Conservation (phyloP, 2,113 vertebrate genomes). For the Ictalurus punctatus region DNA sequence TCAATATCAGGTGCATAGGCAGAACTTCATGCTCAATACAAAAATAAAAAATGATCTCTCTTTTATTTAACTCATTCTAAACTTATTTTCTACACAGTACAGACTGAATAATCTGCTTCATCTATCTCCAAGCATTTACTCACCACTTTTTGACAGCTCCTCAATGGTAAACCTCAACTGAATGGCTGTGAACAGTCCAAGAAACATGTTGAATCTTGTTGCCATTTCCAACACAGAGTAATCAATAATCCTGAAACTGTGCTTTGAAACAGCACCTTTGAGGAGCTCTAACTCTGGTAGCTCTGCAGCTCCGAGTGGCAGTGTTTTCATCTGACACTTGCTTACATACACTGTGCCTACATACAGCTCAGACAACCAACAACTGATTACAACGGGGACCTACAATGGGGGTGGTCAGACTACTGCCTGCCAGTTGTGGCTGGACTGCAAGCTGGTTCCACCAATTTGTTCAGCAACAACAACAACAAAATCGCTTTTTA, state of each 20-base stretch:
- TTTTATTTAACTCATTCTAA: background rate
- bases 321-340: constrained; percentile 6
- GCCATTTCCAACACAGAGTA: background rate
- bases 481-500: background rate
- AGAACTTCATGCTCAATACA: background rate
- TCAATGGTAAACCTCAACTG: constrained; percentile 54
- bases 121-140: background rate
- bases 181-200: constrained; percentile 57
- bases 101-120: background rate
- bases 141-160: constrained; percentile 33
- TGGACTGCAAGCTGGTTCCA: background rate
- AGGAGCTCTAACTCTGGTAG: background rate
- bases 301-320: background rate
- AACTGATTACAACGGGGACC: background rate
- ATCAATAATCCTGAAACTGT: background rate
- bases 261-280: background rate
- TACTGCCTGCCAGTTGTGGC: background rate
- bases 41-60: background rate
- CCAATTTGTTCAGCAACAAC: background rate
- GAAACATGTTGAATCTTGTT: constrained; percentile 45
- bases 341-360: background rate
- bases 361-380: constrained; percentile 1
- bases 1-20: no score
- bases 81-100: background rate
- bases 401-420: background rate